Conservation (phyloP, 2,797 vertebrate species). For the Margarornis squamiger region DNA sequence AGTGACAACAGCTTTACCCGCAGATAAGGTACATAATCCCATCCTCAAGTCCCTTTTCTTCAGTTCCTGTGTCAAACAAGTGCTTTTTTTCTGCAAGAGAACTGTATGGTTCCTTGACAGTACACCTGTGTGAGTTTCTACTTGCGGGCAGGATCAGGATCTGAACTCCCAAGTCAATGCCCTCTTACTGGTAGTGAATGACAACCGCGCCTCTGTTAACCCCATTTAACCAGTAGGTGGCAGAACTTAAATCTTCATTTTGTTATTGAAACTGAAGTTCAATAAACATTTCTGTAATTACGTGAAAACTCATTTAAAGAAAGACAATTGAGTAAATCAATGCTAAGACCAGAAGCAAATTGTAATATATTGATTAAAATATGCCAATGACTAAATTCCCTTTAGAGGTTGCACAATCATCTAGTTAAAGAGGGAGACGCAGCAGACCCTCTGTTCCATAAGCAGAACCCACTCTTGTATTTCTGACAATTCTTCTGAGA, state of each 20-base stretch:
- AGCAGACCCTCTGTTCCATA: neutral
- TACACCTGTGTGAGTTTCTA: neutral
- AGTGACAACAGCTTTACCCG: neutral
- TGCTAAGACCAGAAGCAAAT: neutral
- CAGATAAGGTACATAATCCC: neutral
- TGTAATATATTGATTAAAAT: neutral
- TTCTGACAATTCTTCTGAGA: neutral
- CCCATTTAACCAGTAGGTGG: neutral
- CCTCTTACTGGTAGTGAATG: rapidly evolving
- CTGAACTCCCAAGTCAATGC: neutral
- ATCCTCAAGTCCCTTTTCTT: neutral
- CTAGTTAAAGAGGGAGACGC: neutral
- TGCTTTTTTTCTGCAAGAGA: neutral
- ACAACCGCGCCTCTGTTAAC: rapidly evolving
- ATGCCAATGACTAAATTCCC: neutral
- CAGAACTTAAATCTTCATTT: neutral
- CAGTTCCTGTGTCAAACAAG: neutral
- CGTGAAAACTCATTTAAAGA: neutral
- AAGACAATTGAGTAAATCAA: neutral
- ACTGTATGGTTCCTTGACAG: neutral
- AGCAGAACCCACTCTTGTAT: neutral
- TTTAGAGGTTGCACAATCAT: neutral
- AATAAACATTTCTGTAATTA: neutral
- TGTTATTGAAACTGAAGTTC: neutral
- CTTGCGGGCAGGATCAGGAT: neutral